These are phyloP conservation scores for Neolamprologus caudopunctatus DNA, from an alignment of 2,113 vertebrate species.

Conservation along the genomic window DNA sequence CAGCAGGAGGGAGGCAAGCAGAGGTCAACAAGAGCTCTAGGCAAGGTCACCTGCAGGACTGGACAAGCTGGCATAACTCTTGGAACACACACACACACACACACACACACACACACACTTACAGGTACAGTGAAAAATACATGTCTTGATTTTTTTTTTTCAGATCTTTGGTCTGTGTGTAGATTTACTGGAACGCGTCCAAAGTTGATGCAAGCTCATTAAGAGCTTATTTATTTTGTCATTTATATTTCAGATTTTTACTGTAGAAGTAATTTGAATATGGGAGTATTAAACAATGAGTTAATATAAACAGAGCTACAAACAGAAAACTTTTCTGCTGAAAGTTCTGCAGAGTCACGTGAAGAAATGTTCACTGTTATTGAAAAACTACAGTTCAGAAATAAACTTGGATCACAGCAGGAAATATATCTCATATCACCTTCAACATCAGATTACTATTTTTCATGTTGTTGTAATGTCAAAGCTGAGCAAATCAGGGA, in stretches of 20 bases:
- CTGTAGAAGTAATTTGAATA: not conserved
- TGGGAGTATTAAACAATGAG: not conserved
- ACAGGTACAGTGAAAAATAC: not conserved
- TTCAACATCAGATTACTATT: not conserved
- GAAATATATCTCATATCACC: not conserved
- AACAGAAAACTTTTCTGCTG: not conserved
- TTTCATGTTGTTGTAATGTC: not conserved
- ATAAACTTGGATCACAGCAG: not conserved
- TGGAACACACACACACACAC: accelerated
- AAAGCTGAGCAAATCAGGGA: not conserved
- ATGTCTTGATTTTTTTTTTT: not conserved
- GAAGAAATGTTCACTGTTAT: not conserved
- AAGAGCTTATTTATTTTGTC: not conserved
- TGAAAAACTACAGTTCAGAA: not conserved
- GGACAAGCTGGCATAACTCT: too few species aligned
- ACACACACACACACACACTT: not conserved
- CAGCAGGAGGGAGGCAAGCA: too few species aligned
- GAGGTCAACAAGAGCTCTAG: too few species aligned
- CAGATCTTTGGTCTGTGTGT: not conserved
- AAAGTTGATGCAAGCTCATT: not conserved
- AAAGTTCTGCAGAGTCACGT: not conserved
- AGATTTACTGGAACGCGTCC: not conserved
- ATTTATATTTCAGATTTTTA: not conserved
- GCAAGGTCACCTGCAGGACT: too few species aligned
- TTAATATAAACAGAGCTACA: not conserved